Evolutionary conservation across 2,113 vertebrate species (phyloP), one percentile per base, ranked within the genome.

Genomic region (Uropsilus gracilis): DNA sequence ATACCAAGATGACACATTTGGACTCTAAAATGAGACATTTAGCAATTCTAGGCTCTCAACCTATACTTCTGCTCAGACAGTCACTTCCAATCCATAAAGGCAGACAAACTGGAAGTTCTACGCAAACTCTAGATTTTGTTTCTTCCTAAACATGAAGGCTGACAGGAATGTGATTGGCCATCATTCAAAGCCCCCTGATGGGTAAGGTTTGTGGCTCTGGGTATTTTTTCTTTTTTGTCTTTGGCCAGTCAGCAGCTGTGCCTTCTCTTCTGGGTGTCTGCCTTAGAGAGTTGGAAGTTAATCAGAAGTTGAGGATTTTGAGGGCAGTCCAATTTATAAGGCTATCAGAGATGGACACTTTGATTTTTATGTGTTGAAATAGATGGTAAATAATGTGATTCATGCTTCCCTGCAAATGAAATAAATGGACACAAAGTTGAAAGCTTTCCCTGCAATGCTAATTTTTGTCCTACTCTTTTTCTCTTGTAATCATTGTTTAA

Each of bases 21-120:
- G 42, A 86, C 86, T 83, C 46, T 63, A 77, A 91, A 82, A 71
- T 61, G 44, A 95, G 82, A 91, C 77, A 88, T 94, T 81, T 61
- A 96, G 8, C 50, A 85, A 46, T 39, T 63, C n/a, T 37, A 80
- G 57, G 68, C 39, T 93, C 24, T 63, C 11, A 64, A 63, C 53
- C 42, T 6, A 0, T 12, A 37, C 75, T 69, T 61, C 34, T 44
- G 20, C 46, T 94, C 26, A 28, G 57, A 78, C 16, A 48, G 46
- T 59, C 81, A 42, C 48, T 75, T 72, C 8, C 9, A 82, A 46
- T 66, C 37, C 63, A 66, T 24, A 63, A 30, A 83, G 66, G 48
- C 28, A 73, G 55, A 77, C 9, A 75, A 75, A 86, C 46, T 8
- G 16, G 20, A 77, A 66, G 57, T 34, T 26, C 57, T 42, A 5